A percentile compares a stretch with the other conserved stretches of the same genome.
These are phyloP conservation scores for Odontamblyopus rebecca DNA, from an alignment of 2,797 vertebrate species.

Conservation along the genomic window DNA sequence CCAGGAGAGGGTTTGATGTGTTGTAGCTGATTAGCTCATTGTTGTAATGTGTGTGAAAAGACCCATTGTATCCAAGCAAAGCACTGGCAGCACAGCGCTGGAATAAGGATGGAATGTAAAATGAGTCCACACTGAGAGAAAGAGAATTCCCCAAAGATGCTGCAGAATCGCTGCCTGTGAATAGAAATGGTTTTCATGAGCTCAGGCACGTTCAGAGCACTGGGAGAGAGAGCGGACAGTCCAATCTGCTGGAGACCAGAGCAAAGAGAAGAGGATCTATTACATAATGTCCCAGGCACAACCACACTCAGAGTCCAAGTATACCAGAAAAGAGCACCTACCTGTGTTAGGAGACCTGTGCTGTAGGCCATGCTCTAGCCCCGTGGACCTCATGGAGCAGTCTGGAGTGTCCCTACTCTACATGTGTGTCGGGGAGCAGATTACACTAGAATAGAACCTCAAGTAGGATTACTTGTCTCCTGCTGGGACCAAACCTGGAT, in stretches of 20 bases:
- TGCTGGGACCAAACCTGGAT: conserved; percentile 62
- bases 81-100: conserved; percentile 26
- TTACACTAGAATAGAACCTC: conserved; percentile 62
- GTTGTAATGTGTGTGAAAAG: conserved; percentile 49
- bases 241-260: neutral
- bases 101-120: conserved; percentile 62
- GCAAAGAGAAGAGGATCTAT: neutral
- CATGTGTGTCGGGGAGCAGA: conserved; percentile 51
- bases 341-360: conserved; percentile 8
- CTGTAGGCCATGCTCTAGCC: conserved; percentile 46
- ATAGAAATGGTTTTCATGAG: conserved; percentile 44
- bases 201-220: conserved; percentile 8
- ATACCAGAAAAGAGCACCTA: conserved; percentile 31
- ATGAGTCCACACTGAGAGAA: conserved; percentile 55
- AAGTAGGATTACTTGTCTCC: conserved; percentile 66
- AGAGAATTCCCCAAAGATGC: conserved; percentile 60
- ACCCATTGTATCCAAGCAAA: conserved; percentile 49
- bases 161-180: conserved; percentile 47
- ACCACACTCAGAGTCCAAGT: conserved; percentile 43
- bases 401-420: conserved; percentile 47
- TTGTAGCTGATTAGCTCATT: conserved; percentile 53
- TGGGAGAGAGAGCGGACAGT: conserved; percentile 7
- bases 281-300: conserved; percentile 39
- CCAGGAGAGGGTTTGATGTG: conserved; percentile 31
- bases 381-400: conserved; percentile 26